phyloP scores from a whole-genome alignment of 2,888 invertebrate species.

The Lasioglossum villosulum region DNA sequence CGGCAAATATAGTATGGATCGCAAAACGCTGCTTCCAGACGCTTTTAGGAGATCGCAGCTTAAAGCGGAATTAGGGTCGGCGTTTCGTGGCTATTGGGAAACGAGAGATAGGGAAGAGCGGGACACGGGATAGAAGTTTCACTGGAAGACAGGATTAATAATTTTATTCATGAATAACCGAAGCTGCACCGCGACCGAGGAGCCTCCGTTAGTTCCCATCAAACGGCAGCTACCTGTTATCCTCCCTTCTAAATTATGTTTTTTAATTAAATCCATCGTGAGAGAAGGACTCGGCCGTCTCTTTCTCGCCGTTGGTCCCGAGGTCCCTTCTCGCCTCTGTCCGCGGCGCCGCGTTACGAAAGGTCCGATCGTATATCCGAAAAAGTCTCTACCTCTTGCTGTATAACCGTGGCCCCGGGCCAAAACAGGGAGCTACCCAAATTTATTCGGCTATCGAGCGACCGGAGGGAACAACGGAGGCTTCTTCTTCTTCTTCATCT shows the following conservation, averaged over 20 bases:
- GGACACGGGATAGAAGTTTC: constrained; percentile 42
- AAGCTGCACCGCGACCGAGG: constrained; percentile 65
- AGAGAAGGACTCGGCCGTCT: constrained; percentile 72
- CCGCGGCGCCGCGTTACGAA: constrained; percentile 74
- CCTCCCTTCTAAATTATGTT: constrained; percentile 84
- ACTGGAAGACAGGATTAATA: constrained; percentile 80
- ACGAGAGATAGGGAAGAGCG: constrained; percentile 30
- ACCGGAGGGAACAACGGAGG: constrained; percentile 45
- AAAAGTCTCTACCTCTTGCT: constrained; percentile 71
- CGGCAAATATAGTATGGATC: no score
- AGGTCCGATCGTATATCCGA: constrained; percentile 73
- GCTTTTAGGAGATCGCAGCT: no score
- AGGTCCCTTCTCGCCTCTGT: constrained; percentile 27
- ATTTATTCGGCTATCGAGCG: constrained; percentile 82
- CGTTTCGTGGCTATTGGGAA: constrained; percentile 55
- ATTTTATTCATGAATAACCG: constrained; percentile 84
- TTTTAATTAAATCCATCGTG: constrained; percentile 85
- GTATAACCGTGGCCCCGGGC: constrained; percentile 72
- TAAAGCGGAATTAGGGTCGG: constrained; percentile 23
- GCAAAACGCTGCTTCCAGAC: no score
- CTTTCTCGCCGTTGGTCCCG: constrained; percentile 36
- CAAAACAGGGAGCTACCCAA: constrained; percentile 84
- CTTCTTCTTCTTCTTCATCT: constrained; percentile 17
- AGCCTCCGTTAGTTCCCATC: constrained; percentile 82
- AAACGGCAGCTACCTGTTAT: constrained; percentile 81